Conservation (phyloP, 2,113 vertebrate species). For the Toxotes jaculatrix region DNA sequence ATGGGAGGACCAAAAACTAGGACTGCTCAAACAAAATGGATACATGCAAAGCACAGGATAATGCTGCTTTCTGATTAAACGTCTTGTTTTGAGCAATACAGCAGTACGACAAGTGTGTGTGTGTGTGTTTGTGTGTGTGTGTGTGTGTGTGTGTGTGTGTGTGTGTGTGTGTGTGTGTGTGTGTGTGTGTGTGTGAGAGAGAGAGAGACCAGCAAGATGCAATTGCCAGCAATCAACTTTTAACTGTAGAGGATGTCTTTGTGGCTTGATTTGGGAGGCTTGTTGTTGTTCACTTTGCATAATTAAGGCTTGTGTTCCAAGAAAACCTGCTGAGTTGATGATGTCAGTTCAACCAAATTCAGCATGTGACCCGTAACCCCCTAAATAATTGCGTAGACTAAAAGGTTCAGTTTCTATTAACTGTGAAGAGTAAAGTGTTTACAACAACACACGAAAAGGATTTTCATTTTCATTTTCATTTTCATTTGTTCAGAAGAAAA, state of each 20-base stretch:
- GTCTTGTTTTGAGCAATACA: constrained; percentile 34
- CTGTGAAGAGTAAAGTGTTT: neutral
- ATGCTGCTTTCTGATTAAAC: constrained; percentile 47
- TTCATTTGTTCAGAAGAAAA: constrained; percentile 12
- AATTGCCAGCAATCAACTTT: constrained; percentile 12
- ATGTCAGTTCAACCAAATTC: constrained; percentile 2
- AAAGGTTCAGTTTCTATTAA: neutral
- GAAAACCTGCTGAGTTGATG: constrained; percentile 28
- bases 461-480: neutral
- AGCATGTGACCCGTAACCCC: constrained; percentile 1
- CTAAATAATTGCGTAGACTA: neutral
- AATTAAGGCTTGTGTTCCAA: constrained; percentile 31
- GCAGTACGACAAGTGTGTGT: neutral
- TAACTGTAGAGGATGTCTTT: constrained; percentile 11
- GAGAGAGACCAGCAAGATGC: neutral
- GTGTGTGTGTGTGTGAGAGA: no score
- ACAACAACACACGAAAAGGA: neutral
- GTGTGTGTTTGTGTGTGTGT: neutral
- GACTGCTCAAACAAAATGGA: constrained; percentile 35
- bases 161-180: neutral
- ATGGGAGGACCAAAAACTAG: neutral
- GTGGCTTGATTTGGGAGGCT: constrained; percentile 22
- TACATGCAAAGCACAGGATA: constrained; percentile 10
- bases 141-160: no score
- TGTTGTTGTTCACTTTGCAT: constrained; percentile 31